Conservation (phyloP, 1,140 invertebrate genomes). For the Diorhabda carinulata region DNA sequence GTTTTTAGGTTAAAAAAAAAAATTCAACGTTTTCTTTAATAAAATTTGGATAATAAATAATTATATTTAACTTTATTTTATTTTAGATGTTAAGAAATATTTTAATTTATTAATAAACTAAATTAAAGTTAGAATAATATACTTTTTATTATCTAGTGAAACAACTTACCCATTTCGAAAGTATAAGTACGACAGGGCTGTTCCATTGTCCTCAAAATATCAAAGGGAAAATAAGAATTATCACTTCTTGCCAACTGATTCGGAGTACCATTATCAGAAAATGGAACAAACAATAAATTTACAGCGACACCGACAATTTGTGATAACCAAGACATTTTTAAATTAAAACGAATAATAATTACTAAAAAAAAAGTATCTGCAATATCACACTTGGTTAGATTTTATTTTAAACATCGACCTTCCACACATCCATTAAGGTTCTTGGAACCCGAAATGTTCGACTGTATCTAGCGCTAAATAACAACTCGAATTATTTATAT, state of each 20-base stretch:
- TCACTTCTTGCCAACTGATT: conserved; percentile 10
- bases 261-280: conserved; percentile 12
- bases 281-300: conserved; percentile 25
- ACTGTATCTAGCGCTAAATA: no score
- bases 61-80: not conserved
- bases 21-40: no score
- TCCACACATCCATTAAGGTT: no score
- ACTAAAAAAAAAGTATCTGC: no score
- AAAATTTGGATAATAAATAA: no score
- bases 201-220: conserved; percentile 19
- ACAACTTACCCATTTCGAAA: conserved; percentile 25
- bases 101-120: not conserved
- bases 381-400: no score
- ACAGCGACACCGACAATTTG: conserved; percentile 22
- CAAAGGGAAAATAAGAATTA: conserved; percentile 22
- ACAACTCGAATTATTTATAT: no score
- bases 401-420: no score
- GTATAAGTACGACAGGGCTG: conserved; percentile 18
- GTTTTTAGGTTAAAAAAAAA: no score
- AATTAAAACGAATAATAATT: not conserved
- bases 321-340: conserved; percentile 25
- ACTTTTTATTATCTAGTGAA: not conserved
- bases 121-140: not conserved
- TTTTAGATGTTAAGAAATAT: not conserved
- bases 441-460: no score